A percentile compares a stretch with the other conserved stretches of the same genome.
Conservation (phyloP, 2,797 vertebrate species). For the Hemitrygon akajei region DNA sequence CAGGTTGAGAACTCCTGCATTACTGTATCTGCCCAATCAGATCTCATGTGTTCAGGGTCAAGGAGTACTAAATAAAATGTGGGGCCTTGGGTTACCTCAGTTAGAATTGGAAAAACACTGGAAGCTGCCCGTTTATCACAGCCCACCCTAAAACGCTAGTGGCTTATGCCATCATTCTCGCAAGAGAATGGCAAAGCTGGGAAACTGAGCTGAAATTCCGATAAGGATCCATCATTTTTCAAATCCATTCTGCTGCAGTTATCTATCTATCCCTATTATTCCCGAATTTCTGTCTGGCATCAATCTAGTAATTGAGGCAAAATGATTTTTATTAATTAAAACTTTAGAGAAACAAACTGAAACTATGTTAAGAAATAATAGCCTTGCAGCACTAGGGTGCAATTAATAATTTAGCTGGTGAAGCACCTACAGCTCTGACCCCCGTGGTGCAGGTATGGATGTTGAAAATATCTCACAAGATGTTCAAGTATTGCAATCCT, state of each 20-base stretch:
- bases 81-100: too few relatives aligned
- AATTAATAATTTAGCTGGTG: constrained; percentile 15
- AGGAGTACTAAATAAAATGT: too few relatives aligned
- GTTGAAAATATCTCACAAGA: neutral
- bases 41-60: neutral
- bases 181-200: neutral
- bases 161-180: neutral
- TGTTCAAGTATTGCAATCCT: neutral
- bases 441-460: neutral
- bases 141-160: neutral
- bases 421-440: neutral
- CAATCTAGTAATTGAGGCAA: neutral
- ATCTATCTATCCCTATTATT: neutral
- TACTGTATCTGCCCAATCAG: neutral
- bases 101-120: too few relatives aligned
- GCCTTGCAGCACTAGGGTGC: neutral
- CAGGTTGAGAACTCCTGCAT: too few relatives aligned
- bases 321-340: constrained; percentile 5
- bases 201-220: neutral
- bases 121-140: neutral
- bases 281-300: neutral
- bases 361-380: neutral
- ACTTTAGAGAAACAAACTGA: neutral
- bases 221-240: neutral
- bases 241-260: neutral